Evolutionary conservation across 2,888 invertebrate species (phyloP).

Genomic region (Synergus japonicus): DNA sequence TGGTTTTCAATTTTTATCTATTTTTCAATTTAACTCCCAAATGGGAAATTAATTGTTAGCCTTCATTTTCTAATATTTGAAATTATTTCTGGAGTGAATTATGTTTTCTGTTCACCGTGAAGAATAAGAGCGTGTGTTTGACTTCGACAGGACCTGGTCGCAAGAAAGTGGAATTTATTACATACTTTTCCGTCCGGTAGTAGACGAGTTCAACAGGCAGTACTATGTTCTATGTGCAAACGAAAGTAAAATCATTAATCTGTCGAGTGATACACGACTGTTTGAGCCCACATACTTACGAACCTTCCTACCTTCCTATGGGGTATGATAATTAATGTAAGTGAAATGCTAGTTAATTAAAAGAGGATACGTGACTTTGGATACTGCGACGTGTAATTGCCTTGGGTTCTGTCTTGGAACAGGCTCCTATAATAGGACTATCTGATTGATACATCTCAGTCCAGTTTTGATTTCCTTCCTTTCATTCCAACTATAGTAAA

Average conservation of each 20-base stretch:
- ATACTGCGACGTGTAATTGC: constrained; percentile 25
- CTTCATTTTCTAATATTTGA: too few species aligned
- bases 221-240: constrained; percentile 28
- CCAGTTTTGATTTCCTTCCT: constrained; percentile 30
- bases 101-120: constrained; percentile 24
- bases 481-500: background rate
- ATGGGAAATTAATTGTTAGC: too few species aligned
- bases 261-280: constrained; percentile 30
- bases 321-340: constrained; percentile 32
- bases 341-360: constrained; percentile 37
- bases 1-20: too few species aligned
- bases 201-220: background rate
- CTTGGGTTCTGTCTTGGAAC: constrained; percentile 7
- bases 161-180: constrained; percentile 34
- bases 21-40: too few species aligned
- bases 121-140: constrained; percentile 29
- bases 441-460: constrained; percentile 36
- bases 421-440: background rate
- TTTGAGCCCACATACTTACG: background rate
- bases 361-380: constrained; percentile 35
- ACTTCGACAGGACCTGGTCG: constrained; percentile 36
- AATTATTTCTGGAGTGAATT: constrained; percentile 1
- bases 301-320: constrained; percentile 6
- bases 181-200: background rate
- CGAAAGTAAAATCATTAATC: constrained; percentile 35